These are phyloP conservation scores for Dysidea cf. avara DNA, from an alignment of 37 sponge, comb jelly and placozoan species.

Conservation along the genomic window DNA sequence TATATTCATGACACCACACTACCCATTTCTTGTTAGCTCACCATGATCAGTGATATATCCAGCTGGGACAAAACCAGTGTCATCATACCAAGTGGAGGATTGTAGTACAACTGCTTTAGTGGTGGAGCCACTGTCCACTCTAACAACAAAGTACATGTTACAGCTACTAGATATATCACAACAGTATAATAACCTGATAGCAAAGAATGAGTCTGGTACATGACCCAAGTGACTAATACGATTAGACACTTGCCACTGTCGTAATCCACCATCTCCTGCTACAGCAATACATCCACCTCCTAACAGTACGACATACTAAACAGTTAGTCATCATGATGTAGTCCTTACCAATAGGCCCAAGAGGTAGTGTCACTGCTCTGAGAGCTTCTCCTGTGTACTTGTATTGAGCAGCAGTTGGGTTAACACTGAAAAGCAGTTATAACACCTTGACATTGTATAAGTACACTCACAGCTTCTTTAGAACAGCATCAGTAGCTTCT, in stretches of 20 bases:
- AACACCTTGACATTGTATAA: too few relatives aligned
- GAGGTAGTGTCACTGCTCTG: constrained; percentile 9
- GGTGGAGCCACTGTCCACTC: constrained; percentile 4
- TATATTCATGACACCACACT: too few relatives aligned
- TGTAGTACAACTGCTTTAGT: constrained; percentile 5
- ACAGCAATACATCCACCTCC: constrained; percentile 28
- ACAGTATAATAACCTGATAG: constrained; percentile 1
- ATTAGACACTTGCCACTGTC: constrained; percentile 31
- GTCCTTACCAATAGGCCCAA: constrained; percentile 19
- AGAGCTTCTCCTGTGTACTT: constrained; percentile 29
- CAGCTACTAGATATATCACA: too few relatives aligned
- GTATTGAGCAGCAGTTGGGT: constrained; percentile 18
- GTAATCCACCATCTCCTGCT: constrained; percentile 29
- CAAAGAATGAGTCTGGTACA: constrained; percentile 29
- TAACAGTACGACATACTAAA: background rate
- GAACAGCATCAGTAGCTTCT: too few relatives aligned
- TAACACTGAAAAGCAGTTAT: constrained; percentile 20
- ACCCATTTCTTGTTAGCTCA: background rate
- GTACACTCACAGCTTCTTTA: background rate
- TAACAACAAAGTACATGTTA: background rate
- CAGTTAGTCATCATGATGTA: background rate
- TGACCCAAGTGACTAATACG: constrained; percentile 6
- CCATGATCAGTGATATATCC: constrained; percentile 15
- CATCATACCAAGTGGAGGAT: constrained; percentile 5
- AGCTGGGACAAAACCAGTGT: constrained; percentile 16